phyloP scores from a whole-genome alignment of 2,797 vertebrate species.

The Sus cebifrons region DNA sequence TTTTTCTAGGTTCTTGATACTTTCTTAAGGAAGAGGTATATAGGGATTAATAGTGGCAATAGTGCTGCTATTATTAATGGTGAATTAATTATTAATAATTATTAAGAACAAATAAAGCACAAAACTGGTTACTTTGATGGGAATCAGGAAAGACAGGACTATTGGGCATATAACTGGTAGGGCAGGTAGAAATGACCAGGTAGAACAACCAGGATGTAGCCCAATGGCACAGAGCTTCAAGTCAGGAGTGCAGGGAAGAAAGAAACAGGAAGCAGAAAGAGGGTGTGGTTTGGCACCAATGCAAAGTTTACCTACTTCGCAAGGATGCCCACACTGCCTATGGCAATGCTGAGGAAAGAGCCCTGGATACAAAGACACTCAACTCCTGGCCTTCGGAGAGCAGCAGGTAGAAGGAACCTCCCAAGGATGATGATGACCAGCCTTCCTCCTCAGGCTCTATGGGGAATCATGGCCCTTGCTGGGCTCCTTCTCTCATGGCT shows the following conservation, averaged over 20 bases:
- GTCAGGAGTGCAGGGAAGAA: background rate
- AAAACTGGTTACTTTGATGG: background rate
- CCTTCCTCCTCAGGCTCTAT: background rate
- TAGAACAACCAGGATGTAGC: slow-evolving; percentile 42
- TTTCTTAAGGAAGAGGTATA: background rate
- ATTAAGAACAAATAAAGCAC: background rate
- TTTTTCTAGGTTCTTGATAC: slow-evolving; percentile 11
- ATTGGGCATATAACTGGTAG: background rate
- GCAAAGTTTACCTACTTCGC: background rate
- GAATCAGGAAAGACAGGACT: slow-evolving; percentile 25
- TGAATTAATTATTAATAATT: background rate
- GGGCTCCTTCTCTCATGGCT: background rate
- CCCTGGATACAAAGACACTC: background rate
- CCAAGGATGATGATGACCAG: background rate
- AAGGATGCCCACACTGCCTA: background rate
- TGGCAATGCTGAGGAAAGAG: background rate
- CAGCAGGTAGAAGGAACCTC: background rate
- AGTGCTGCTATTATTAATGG: background rate
- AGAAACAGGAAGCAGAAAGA: slow-evolving; percentile 65
- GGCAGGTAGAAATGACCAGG: background rate
- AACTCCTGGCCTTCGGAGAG: background rate
- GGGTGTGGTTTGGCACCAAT: background rate
- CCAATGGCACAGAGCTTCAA: background rate
- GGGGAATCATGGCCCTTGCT: background rate
- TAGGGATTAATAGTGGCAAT: background rate